These are phyloP conservation scores for Oreortyx pictus DNA, from an alignment of 2,797 vertebrate species.

Conservation along the genomic window DNA sequence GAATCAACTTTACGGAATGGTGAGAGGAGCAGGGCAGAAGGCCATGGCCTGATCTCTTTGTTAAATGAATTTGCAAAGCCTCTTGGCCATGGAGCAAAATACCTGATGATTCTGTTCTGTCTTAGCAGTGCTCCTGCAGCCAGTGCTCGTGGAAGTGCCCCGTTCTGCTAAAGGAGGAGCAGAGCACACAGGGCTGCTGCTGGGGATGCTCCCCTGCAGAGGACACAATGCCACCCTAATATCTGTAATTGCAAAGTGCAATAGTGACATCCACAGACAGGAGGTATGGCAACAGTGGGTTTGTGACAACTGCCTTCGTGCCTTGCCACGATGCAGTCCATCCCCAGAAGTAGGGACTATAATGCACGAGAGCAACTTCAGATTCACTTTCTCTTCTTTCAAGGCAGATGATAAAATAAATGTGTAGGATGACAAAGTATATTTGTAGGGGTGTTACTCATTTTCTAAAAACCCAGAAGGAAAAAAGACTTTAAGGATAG, in stretches of 20 bases:
- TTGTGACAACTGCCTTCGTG: neutral
- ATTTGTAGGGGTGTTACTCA: neutral
- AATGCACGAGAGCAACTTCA: neutral
- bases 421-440: neutral
- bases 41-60: rapidly evolving
- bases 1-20: neutral
- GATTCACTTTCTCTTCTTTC: neutral
- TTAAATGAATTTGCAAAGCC: neutral
- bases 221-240: neutral
- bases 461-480: neutral
- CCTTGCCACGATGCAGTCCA: neutral
- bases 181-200: neutral
- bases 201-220: rapidly evolving
- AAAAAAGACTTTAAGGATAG: neutral
- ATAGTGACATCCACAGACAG: neutral
- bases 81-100: rapidly evolving
- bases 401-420: neutral
- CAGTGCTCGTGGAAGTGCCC: rapidly evolving
- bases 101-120: rapidly evolving
- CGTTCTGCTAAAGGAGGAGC: neutral
- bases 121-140: neutral
- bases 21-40: neutral
- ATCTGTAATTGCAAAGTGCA: constrained; percentile 9
- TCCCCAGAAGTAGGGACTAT: neutral
- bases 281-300: neutral